Percentiles rank a stretch among this genome's conserved stretches.
phyloP scores from a whole-genome alignment of 2,797 vertebrate species.

The Malurus splendens region DNA sequence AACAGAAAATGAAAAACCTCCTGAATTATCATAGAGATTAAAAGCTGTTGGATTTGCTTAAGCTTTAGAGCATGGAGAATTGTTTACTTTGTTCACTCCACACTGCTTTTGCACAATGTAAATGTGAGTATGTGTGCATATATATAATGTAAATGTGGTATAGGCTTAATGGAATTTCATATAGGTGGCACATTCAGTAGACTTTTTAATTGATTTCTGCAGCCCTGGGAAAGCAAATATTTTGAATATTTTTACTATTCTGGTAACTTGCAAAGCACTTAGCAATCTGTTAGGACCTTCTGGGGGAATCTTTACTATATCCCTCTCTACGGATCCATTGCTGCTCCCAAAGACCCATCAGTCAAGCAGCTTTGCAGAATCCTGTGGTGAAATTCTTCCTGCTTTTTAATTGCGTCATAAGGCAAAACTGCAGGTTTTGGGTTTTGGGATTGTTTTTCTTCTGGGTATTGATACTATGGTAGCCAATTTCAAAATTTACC shows the following conservation, averaged over 20 bases:
- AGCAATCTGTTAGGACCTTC: background rate
- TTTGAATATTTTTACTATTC: background rate
- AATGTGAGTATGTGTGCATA: background rate
- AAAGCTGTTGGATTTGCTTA: background rate
- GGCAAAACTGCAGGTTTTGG: background rate
- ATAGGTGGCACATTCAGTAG: background rate
- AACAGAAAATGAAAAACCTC: background rate
- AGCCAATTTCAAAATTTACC: background rate
- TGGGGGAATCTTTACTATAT: background rate
- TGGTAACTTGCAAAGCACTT: background rate
- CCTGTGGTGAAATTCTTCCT: background rate
- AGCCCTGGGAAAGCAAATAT: background rate
- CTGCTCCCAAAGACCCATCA: background rate
- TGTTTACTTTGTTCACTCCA: background rate
- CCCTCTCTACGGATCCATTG: fast-evolving
- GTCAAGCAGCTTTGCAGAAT: background rate
- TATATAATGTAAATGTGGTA: background rate
- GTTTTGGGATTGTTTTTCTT: background rate
- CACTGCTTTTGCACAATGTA: background rate
- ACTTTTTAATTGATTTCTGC: background rate
- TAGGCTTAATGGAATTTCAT: background rate
- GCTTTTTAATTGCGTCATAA: background rate
- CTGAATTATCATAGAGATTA: background rate
- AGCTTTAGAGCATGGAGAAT: background rate
- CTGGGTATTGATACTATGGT: background rate